Percentiles rank a stretch among this genome's conserved stretches.
Evolutionary conservation across 2,113 vertebrate genomes (phyloP).

Genomic region (Aix galericulata): DNA sequence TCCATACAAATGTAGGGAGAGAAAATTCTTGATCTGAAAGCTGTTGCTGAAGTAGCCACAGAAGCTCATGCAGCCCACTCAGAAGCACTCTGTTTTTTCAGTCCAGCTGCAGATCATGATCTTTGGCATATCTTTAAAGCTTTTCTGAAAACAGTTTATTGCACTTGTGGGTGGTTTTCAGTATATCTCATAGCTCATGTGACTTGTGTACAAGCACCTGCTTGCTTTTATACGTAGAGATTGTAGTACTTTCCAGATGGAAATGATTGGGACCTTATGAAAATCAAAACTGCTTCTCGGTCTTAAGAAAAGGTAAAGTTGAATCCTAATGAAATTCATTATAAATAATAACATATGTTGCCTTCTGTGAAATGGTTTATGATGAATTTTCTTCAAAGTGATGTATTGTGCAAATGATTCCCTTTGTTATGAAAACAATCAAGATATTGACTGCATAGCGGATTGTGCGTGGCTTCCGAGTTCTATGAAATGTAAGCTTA

Average conservation of each 20-base stretch:
- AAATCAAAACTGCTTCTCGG: conserved; percentile 57
- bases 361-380: conserved; percentile 48
- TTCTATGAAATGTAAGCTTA: not conserved
- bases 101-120: not conserved
- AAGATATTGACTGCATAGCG: not conserved
- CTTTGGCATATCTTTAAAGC: not conserved
- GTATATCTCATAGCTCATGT: not conserved
- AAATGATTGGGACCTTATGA: conserved; percentile 34
- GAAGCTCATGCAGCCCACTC: not conserved
- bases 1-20: not conserved
- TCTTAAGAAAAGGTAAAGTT: conserved; percentile 53
- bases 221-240: not conserved
- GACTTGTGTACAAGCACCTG: not conserved
- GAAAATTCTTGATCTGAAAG: not conserved
- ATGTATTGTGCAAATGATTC: not conserved
- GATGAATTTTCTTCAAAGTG: conserved; percentile 39
- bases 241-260: conserved; percentile 34
- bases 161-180: not conserved
- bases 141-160: conserved; percentile 7
- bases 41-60: not conserved
- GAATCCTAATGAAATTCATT: conserved; percentile 56
- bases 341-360: conserved; percentile 59
- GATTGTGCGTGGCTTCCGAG: not conserved
- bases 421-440: conserved; percentile 4
- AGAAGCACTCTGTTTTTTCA: not conserved